A percentile compares a stretch with the other conserved stretches of the same genome.
Evolutionary conservation across 2,888 invertebrate species (phyloP).

Genomic region (Mythimna loreyi): DNA sequence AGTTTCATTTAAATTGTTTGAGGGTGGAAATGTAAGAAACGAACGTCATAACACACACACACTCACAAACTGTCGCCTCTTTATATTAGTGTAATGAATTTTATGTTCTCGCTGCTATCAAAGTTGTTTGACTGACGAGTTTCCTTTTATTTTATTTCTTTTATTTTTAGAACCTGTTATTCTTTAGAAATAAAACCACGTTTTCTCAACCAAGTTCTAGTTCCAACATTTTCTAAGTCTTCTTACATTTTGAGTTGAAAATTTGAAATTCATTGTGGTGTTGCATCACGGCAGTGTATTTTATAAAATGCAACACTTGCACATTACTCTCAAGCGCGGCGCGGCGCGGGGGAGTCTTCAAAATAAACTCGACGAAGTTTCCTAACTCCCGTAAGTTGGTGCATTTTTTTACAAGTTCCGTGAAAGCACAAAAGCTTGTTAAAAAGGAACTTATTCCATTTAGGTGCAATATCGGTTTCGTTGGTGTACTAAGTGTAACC

Average conservation of each 20-base stretch:
- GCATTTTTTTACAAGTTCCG: conserved; percentile 63
- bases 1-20: too few species aligned
- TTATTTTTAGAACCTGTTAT: conserved; percentile 9
- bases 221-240: conserved; percentile 22
- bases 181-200: conserved; percentile 6
- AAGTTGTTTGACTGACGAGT: conserved; percentile 10
- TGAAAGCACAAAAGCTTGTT: conserved; percentile 57
- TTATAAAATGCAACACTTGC: conserved; percentile 57
- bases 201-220: conserved; percentile 6
- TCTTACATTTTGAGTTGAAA: conserved; percentile 16
- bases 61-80: too few species aligned
- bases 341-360: conserved; percentile 57
- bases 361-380: conserved; percentile 61
- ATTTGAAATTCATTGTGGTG: conserved; percentile 27
- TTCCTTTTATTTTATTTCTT: not conserved
- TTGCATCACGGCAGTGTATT: conserved; percentile 36
- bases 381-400: conserved; percentile 56
- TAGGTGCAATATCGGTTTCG: conserved; percentile 69
- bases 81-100: conserved; percentile 6
- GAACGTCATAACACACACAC: too few species aligned
- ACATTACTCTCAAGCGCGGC: conserved; percentile 55
- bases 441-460: conserved; percentile 66
- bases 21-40: too few species aligned
- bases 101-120: conserved; percentile 20
- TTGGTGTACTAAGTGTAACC: conserved; percentile 61